Conservation (phyloP, 2,113 vertebrate species). For the Psittacus erithacus region DNA sequence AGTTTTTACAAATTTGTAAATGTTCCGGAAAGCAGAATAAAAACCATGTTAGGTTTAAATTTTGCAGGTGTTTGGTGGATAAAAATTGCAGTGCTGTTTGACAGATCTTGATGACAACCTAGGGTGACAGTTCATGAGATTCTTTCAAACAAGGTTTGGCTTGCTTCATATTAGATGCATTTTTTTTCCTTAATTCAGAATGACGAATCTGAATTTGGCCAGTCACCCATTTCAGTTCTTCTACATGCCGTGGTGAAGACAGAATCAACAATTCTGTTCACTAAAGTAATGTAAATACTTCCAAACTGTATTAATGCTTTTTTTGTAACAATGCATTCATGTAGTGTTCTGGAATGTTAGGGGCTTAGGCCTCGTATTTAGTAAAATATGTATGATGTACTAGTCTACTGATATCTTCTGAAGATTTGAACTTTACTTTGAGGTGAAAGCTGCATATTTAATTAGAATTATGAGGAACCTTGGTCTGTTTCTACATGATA, state of each 20-base stretch:
- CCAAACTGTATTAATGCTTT: neutral
- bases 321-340: neutral
- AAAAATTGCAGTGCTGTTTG: neutral
- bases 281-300: neutral
- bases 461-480: neutral
- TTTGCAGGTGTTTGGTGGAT: neutral
- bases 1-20: neutral
- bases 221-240: neutral
- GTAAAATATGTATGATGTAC: neutral
- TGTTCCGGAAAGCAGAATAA: neutral
- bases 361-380: neutral
- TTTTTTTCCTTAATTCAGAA: neutral
- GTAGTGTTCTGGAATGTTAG: neutral
- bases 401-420: neutral
- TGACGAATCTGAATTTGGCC: fast-evolving
- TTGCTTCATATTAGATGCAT: neutral
- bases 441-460: neutral
- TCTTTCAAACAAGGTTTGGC: neutral
- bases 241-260: neutral
- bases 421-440: neutral
- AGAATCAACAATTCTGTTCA: neutral
- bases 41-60: neutral
- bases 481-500: neutral
- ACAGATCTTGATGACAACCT: neutral
- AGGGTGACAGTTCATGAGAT: neutral